Evolutionary conservation across 2,888 invertebrate species (phyloP).

Genomic region (Antheraea yamamai): DNA sequence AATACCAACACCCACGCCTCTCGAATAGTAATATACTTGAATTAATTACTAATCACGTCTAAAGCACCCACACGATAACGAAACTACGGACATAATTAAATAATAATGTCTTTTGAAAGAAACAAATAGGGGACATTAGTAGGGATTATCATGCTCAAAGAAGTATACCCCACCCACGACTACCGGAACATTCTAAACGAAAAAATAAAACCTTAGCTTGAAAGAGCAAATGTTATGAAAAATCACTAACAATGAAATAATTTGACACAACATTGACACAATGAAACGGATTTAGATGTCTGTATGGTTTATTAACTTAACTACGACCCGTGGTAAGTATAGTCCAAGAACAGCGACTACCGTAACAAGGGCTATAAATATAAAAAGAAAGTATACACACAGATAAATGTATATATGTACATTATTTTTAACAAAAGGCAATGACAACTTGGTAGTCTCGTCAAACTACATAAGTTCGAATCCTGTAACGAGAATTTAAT

Average conservation of each 20-base stretch:
- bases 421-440: not conserved
- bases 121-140: not conserved
- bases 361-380: not conserved
- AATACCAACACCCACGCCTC: constrained; percentile 60
- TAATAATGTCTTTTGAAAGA: constrained; percentile 19
- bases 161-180: not conserved
- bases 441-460: no score
- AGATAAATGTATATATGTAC: not conserved
- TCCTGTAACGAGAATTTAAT: no score
- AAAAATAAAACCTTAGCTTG: not conserved
- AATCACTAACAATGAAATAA: not conserved
- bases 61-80: constrained; percentile 46
- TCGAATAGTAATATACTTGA: constrained; percentile 57
- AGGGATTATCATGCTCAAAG: constrained; percentile 3
- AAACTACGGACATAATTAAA: constrained; percentile 26
- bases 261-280: not conserved
- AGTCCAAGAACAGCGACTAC: not conserved
- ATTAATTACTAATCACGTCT: constrained; percentile 62
- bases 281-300: not conserved
- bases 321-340: not conserved
- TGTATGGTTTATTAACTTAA: not conserved
- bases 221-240: not conserved
- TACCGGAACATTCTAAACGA: not conserved
- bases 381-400: not conserved
- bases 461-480: no score